phyloP scores from a whole-genome alignment of 2,113 vertebrate genomes.

The Heterotis niloticus region DNA sequence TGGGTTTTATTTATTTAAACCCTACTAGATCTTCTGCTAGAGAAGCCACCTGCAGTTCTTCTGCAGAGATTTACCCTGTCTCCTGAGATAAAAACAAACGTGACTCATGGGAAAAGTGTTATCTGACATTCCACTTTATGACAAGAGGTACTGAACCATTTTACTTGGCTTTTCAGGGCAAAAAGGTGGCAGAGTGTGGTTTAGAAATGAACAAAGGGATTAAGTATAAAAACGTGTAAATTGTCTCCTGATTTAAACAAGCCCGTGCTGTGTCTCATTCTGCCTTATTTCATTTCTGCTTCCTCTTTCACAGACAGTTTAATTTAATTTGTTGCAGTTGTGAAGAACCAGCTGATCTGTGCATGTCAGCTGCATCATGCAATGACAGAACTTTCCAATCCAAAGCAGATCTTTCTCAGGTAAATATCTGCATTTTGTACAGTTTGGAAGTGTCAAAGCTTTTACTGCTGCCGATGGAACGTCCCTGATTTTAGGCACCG shows the following conservation, averaged over 20 bases:
- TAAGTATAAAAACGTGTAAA: slow-evolving; percentile 52
- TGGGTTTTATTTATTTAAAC: too few relatives aligned
- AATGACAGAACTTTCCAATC: too few relatives aligned
- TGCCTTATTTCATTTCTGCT: slow-evolving; percentile 17
- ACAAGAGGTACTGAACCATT: slow-evolving; percentile 56
- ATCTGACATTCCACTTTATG: slow-evolving; percentile 43
- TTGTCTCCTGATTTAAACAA: slow-evolving; percentile 50
- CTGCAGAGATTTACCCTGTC: slow-evolving; percentile 27
- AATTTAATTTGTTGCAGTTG: slow-evolving; percentile 10
- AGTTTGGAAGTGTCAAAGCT: too few relatives aligned
- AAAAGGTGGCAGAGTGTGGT: slow-evolving; percentile 44
- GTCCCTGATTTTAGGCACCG: too few relatives aligned
- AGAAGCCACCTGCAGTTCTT: not conserved
- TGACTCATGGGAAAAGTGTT: slow-evolving; percentile 29
- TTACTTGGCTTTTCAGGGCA: slow-evolving; percentile 45
- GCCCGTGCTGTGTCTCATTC: slow-evolving; percentile 37
- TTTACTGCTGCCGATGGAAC: too few relatives aligned
- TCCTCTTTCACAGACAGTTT: slow-evolving; percentile 18
- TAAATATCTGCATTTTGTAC: too few relatives aligned
- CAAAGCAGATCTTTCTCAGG: too few relatives aligned
- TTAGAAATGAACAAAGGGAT: slow-evolving; percentile 44
- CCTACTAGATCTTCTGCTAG: not conserved
- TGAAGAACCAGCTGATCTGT: slow-evolving; percentile 35
- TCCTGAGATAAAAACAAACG: slow-evolving; percentile 24
- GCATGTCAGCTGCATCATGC: slow-evolving; percentile 47